Evolutionary conservation across 2,888 invertebrate species (phyloP), one percentile per base, ranked within the genome.

Genomic region (Anaspis maculata): DNA sequence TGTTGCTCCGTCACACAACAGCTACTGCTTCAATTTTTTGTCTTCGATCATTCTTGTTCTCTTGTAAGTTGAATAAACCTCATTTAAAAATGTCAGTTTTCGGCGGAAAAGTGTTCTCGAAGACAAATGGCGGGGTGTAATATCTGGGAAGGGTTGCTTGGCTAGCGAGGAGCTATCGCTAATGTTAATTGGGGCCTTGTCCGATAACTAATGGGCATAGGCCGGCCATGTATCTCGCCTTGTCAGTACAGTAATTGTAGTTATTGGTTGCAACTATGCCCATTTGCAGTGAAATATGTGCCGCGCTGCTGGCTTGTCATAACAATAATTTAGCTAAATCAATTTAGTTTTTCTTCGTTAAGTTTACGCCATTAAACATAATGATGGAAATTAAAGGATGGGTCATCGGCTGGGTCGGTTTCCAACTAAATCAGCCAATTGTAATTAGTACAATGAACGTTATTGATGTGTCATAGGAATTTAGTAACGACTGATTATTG

Each of bases 281-380:
- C 60, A 62, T 62, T 62, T 54, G 47, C 51, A 48, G 54, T 61
- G 61, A 62, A 61, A 62, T 63, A 63, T 62, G 60, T 51, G 54
- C 45, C 54, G 52, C 48, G 46, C 54, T 48, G 42, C 41, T 44
- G 49, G 55, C 55, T 53, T 56, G 61, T 59, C 61, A 61, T 57
- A 61, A 61, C 61, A 58, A 61, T 63, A 63, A 63, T 61, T 63
- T 60, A 63, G 55, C 59, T 56, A 61, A 62, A 62, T 62, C 62
- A 61, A 61, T 62, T 61, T 46, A 46, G 45, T 61, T 60, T 59
- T 57, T 54, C 56, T 56, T 50, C 44, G 51, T 52, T 51, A 57
- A 60, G 58, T 61, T 59, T 59, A 52, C 57, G 58, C 59, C 60
- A 60, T 60, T 61, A 59, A 62, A 56, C 56, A 54, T 59, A 60